Evolutionary conservation across 2,797 vertebrate genomes (phyloP), one percentile per base, ranked within the genome.

Genomic region (Acanthurus leucopareius): DNA sequence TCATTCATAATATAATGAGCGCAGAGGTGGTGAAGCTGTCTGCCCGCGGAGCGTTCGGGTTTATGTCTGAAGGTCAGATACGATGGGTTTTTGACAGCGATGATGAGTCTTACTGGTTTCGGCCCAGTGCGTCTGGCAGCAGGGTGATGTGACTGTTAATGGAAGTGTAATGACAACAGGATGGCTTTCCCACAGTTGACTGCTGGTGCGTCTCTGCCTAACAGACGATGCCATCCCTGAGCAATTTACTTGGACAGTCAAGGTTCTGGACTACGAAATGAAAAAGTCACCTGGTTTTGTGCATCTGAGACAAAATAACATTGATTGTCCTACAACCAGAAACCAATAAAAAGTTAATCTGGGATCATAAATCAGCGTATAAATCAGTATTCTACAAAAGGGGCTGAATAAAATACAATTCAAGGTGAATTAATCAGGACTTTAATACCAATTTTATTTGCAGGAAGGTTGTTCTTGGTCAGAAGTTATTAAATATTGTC

Each of bases 61-160:
- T 86, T 69, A 51, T 49, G 60, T 88, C 82, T 87, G 89, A 91
- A 92, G 91, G 91, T 93, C 93, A 92, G 85, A 77, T 28, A 47
- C 9, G 49, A 78, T 54, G 72, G 74, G 45, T 54, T n/a, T 56
- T 69, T 77, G 86, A 90, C 88, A 80, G 68, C 13, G 60, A 67
- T 66, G 77, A 79, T 85, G 85, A 79, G 86, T 74, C 73, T 62
- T 57, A 77, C 83, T 82, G 84, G 84, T 89, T 89, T 90, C 85
- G 73, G 83, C 70, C 79, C 78, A 75, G 65, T 76, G 90, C 79
- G 20, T 82, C 79, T 77, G 83, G 78, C 84, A 68, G 84, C 85
- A 57, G 67, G 75, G 20, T 17, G 77, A 87, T 61, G 79, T 68
- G 88, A 77, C 77, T 78, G 77, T 87, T 91, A 90, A 90, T 91